A percentile compares a stretch with the other conserved stretches of the same genome.
Conservation (phyloP, 2,113 vertebrate species). For the Opisthocomus hoazin region DNA sequence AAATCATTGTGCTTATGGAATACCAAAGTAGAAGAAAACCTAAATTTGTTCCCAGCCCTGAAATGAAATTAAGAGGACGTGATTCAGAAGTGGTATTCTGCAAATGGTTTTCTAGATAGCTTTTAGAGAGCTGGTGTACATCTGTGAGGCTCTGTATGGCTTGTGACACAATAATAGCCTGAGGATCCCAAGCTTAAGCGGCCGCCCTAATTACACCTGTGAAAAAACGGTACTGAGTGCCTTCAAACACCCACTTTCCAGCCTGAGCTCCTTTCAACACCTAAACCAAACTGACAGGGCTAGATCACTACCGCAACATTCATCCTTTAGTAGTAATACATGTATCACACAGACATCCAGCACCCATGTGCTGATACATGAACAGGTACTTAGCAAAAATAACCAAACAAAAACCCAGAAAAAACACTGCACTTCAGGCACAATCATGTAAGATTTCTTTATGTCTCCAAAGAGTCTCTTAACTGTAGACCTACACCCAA, state of each 20-base stretch:
- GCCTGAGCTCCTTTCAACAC: background rate
- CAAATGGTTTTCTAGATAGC: background rate
- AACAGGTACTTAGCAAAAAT: background rate
- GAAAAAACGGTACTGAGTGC: background rate
- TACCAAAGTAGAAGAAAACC: background rate
- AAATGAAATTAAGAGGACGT: background rate
- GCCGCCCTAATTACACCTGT: background rate
- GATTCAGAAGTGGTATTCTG: background rate
- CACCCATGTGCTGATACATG: accelerated
- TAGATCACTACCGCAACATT: accelerated
- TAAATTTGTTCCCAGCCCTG: background rate
- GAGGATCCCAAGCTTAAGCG: background rate
- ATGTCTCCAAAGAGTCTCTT: background rate
- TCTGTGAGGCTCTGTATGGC: accelerated
- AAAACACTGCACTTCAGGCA: background rate
- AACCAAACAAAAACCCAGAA: background rate
- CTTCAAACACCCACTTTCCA: background rate
- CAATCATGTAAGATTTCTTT: background rate
- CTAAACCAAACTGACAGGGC: background rate
- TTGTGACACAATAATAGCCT: background rate
- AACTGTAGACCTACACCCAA: background rate
- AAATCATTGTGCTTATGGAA: background rate
- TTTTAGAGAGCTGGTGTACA: background rate
- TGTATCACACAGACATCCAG: background rate
- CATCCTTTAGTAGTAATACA: accelerated